Base-by-base conservation (phyloP, 2,797 vertebrate species). In the Heteromormyrus szaboi region DNA sequence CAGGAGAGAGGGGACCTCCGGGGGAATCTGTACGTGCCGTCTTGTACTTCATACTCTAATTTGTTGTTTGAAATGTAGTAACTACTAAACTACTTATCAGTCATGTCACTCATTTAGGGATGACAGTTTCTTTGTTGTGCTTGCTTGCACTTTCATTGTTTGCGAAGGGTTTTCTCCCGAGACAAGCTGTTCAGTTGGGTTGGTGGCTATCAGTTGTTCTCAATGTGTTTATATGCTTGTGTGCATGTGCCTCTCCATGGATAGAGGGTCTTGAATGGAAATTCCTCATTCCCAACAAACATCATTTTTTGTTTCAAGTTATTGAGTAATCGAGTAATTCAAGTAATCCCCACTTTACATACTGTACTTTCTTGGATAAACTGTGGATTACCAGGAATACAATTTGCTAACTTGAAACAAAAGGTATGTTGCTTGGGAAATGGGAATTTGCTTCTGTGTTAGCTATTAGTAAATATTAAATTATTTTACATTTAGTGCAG, bases 1-100 rank as follows among this genome's bases (percentile, higher is more conserved):
- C 89, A 0, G 98, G 98, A 92, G 98, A 98, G 89, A 94, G 87
- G 29, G 98, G 98, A 89, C 94, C 95, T 89, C 90, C 94, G 5
- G 98, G 98, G 91, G 97, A 98, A 93, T 95, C 96, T 92, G 98
- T 99, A 95, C 97, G 98, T 98, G 92, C 51, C 41, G 6, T 83
- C 25, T 8, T 25, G n/a, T 25, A 9, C n/a, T 8, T 84, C 46
- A 48, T 51, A 14, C 4, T 51, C 14, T 9, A 7, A 79, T n/a
- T 44, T 79, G 72, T 7, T 44, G 37, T 44, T 79, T 79, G 72
- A 79, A 79, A 19, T 79, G 37, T 44, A 44, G 72, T 44, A 79
- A 9, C 37, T n/a, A 79, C 44, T 44, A 79, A 44, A 79, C 41
- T 2, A 79, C 19, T 44, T 37, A 17, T 19, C 9, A 68, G 65